Evolutionary conservation across 2,113 vertebrate species (phyloP), one percentile per base, ranked within the genome.

Genomic region (Acanthisitta chloris): DNA sequence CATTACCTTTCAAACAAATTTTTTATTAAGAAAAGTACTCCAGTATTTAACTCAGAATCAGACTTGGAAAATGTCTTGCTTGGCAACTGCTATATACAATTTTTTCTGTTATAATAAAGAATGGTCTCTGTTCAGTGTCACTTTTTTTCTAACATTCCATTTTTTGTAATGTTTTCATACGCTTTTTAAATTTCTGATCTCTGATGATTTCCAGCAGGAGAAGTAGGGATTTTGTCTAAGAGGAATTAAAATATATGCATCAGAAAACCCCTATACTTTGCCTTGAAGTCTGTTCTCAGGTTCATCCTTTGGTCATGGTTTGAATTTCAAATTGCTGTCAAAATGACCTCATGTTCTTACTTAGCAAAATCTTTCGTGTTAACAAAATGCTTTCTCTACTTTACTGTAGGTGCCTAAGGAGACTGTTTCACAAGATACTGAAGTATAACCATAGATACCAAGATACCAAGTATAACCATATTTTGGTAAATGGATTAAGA

Each of bases 271-370:
- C 46, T 76, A 17, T 19, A 42, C n/a, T 45, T 83, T 76, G 15
- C 57, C 66, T 86, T 86, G n/a, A 85, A 86, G 40, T 72, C 43
- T 82, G 38, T 89, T 95, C 89, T 88, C 77, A 79, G 31, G 40
- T 86, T 94, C 86, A 38, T 64, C 36, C 77, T 78, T 80, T 73
- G 48, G 25, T 73, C 29, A 71, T n/a, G 38, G 85, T 87, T 89
- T 96, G 46, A 88, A 92, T 91, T 91, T 85, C 54, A 89, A 90
- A 82, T 89, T 61, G 46, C 38, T 86, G 26, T 61, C 58, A 80
- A 81, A 93, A 85, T 80, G 20, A 58, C 66, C 34, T 84, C 72
- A 54, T 57, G 46, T 54, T 95, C 77, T 85, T 91, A 66, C 61
- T 85, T 73, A 66, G 34, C 18, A 91, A 93, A 90, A 78, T 49